Percentiles rank a stretch among this genome's conserved stretches.
Evolutionary conservation across 1,140 invertebrate genomes (phyloP).

Genomic region (Wasmannia auropunctata): DNA sequence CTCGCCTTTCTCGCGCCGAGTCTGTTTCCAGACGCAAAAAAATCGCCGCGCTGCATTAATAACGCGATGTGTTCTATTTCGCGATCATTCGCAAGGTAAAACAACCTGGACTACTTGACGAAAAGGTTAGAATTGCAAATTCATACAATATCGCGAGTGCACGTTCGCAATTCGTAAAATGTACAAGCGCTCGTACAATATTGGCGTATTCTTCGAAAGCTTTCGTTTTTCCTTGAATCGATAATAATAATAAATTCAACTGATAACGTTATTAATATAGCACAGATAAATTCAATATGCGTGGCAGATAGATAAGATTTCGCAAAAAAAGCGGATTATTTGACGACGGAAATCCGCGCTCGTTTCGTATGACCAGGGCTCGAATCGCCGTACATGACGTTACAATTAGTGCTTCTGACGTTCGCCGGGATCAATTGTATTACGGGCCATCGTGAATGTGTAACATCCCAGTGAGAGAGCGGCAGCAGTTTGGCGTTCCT

Average conservation of each 20-base stretch:
- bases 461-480: background rate
- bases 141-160: background rate
- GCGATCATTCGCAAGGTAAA: background rate
- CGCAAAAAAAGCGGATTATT: background rate
- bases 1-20: background rate
- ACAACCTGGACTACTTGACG: too few relatives aligned
- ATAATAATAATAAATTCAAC: too few relatives aligned
- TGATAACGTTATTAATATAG: too few relatives aligned
- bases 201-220: background rate
- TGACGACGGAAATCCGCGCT: background rate
- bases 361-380: background rate
- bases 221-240: background rate
- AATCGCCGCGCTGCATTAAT: background rate
- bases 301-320: background rate
- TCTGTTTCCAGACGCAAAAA: background rate
- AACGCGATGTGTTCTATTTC: background rate
- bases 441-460: background rate
- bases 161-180: background rate
- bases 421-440: slow-evolving; percentile 10
- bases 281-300: too few relatives aligned
- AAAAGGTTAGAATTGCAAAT: slow-evolving; percentile 29
- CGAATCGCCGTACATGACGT: background rate
- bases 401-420: slow-evolving; percentile 1
- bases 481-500: background rate
- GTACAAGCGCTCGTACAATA: background rate